Evolutionary conservation across 2,797 vertebrate genomes (phyloP).

Genomic region (Liparis tanakae): DNA sequence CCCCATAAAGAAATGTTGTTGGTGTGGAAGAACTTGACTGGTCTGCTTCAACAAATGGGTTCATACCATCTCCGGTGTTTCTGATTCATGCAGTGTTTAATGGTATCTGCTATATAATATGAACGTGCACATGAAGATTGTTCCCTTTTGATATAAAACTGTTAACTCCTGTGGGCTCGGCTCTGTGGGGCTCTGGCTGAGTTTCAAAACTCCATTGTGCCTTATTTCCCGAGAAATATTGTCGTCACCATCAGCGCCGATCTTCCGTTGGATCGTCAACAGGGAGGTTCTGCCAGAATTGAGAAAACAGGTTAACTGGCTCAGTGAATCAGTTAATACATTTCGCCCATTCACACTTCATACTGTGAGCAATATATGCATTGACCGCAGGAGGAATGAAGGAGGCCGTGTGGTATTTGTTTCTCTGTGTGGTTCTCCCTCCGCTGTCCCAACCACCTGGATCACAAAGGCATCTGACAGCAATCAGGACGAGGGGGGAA

Average conservation of each 20-base stretch:
- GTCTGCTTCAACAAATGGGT: neutral
- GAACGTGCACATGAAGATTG: neutral
- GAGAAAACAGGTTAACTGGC: neutral
- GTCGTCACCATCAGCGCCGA: neutral
- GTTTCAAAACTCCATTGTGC: neutral
- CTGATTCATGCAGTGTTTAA: neutral
- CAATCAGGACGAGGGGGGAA: slow-evolving; percentile 84
- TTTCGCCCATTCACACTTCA: slow-evolving; percentile 58
- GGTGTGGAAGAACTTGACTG: slow-evolving; percentile 3
- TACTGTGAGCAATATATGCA: slow-evolving; percentile 10
- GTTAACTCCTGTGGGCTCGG: neutral
- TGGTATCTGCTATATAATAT: neutral
- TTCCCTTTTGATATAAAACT: neutral
- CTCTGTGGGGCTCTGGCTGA: neutral
- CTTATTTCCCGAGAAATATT: neutral
- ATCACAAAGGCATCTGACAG: slow-evolving; percentile 92
- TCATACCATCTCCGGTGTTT: neutral
- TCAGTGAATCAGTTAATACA: neutral
- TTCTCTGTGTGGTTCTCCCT: slow-evolving; percentile 60
- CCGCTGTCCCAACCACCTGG: slow-evolving; percentile 73
- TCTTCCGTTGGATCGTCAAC: neutral
- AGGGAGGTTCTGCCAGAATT: neutral
- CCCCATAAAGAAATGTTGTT: neutral
- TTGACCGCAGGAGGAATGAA: slow-evolving; percentile 57
- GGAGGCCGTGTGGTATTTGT: slow-evolving; percentile 61